Evolutionary conservation across 2,797 vertebrate genomes (phyloP), one percentile per base, ranked within the genome.

Genomic region (Lepidocolaptes lacrymiger): DNA sequence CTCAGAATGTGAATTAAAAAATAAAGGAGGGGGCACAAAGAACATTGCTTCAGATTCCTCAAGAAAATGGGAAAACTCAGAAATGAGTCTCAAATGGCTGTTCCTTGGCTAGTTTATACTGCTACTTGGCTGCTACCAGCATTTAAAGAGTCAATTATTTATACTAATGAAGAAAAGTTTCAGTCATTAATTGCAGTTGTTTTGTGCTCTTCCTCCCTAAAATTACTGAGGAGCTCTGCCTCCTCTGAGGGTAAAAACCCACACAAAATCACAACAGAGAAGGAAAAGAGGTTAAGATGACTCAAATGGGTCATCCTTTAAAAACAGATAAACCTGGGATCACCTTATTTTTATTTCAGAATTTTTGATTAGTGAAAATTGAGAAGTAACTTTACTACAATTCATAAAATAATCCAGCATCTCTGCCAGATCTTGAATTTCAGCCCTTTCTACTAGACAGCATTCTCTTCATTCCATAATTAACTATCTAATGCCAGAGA

Each of bases 1-100:
- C 17, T 58, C 58, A n/a, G 28, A 85, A 54, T 14, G 20, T 28
- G 14, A 74, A 81, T 23, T 14, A 4, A 58, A 56, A 51, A 49
- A 58, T 37, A 5, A 8, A 4, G 4, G 9, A 4, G 10, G 5
- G 6, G 2, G 8, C 12, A 9, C 7, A 59, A 23, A 55, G 10
- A 68, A 56, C 9, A 44, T 8, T 79, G 32, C n/a, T 76, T 52
- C 32, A 90, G 32, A 68, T 52, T 82, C 27, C 28, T 56, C 34
- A 51, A 28, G 17, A 30, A 76, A 85, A 36, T 2, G 14, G 41
- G 8, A 61, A 7, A 71, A 54, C 54, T 59, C 62, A 59, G 18
- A 82, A 58, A 4, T 48, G 2, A 84, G 5, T 58, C 66, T 78
- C 69, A 84, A 49, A 32, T 3, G 2, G 37, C 21, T 55, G 24